These are phyloP conservation scores for Malurus melanocephalus DNA, from an alignment of 2,113 vertebrate genomes.

Conservation along the genomic window DNA sequence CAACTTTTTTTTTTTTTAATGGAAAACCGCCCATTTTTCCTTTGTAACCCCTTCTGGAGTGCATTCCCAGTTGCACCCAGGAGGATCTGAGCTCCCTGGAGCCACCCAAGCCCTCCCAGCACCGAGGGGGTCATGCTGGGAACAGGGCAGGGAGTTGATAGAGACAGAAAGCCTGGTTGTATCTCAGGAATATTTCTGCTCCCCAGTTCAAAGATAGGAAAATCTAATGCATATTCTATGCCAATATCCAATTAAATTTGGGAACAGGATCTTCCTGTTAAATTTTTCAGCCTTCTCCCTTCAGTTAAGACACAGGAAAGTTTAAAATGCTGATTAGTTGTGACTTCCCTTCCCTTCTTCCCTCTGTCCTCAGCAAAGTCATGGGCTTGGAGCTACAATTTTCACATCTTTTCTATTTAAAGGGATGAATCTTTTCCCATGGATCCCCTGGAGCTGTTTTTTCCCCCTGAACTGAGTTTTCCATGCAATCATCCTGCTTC, in stretches of 20 bases:
- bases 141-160: neutral
- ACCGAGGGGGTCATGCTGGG: accelerated
- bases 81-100: neutral
- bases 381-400: neutral
- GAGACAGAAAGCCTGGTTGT: neutral
- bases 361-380: neutral
- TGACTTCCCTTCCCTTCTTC: neutral
- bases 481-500: neutral
- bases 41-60: neutral
- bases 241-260: neutral
- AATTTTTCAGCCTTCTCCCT: neutral
- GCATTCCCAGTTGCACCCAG: neutral
- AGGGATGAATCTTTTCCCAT: neutral
- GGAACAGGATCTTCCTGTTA: neutral
- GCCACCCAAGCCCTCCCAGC: neutral
- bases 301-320: neutral
- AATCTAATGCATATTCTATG: neutral
- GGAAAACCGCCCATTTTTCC: neutral
- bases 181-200: neutral
- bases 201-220: neutral
- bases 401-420: neutral
- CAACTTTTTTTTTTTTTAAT: neutral
- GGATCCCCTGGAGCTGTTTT: accelerated
- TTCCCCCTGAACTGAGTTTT: neutral
- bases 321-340: neutral